These are phyloP conservation scores for Nothoprocta pentlandii DNA, from an alignment of 2,113 vertebrate species.

Conservation along the genomic window DNA sequence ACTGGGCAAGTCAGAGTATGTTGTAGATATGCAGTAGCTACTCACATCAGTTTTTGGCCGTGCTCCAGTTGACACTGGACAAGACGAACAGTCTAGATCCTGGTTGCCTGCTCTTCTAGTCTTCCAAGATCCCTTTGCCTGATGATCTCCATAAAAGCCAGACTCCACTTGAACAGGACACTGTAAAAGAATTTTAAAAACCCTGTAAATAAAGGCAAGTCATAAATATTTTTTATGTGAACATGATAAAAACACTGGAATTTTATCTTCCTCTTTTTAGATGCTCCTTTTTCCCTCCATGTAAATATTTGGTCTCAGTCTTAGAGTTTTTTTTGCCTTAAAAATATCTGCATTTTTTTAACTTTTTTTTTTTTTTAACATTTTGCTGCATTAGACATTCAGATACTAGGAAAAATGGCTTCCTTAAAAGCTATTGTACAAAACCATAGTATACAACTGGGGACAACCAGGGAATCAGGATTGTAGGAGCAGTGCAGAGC, in stretches of 20 bases:
- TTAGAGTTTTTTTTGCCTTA: neutral
- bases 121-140: conserved; percentile 59
- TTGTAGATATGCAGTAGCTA: neutral
- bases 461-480: neutral
- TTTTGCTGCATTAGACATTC: neutral
- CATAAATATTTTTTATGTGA: conserved; percentile 41
- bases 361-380: neutral
- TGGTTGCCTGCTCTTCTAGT: conserved; percentile 63
- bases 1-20: neutral
- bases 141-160: conserved; percentile 46
- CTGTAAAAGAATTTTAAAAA: conserved; percentile 78
- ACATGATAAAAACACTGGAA: neutral
- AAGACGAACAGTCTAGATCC: conserved; percentile 65
- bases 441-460: neutral
- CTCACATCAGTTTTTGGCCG: conserved; percentile 80
- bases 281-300: neutral
- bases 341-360: neutral
- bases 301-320: neutral
- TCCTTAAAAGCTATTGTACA: neutral
- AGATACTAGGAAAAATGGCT: rapidly evolving
- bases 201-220: conserved; percentile 51
- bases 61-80: conserved; percentile 67
- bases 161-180: conserved; percentile 61
- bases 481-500: neutral
- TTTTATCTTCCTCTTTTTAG: neutral